These are phyloP conservation scores for Alitta virens DNA, from an alignment of 2,888 invertebrate genomes.

Conservation along the genomic window DNA sequence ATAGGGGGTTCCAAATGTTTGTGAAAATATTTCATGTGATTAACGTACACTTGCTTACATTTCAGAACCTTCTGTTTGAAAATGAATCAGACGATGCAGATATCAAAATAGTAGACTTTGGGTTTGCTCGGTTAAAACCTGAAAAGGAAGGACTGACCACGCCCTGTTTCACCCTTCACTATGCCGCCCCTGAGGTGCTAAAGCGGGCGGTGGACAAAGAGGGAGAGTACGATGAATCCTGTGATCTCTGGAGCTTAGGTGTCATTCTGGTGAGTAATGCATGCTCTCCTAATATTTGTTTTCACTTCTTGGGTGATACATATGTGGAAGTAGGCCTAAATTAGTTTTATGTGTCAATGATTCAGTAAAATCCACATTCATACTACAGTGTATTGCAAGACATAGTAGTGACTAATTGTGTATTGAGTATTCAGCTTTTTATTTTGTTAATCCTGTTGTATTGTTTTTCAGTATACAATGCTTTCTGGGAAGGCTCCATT, in stretches of 20 bases:
- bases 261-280: conserved; percentile 81
- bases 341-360: no score
- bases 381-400: no score
- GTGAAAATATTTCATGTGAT: no score
- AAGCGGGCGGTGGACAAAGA: conserved; percentile 60
- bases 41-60: conserved; percentile 18
- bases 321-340: no score
- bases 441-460: no score
- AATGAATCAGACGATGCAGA: conserved; percentile 61
- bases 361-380: no score
- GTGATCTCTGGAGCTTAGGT: conserved; percentile 95
- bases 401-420: no score
- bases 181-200: conserved; percentile 93
- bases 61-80: conserved; percentile 70
- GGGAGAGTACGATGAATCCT: conserved; percentile 77
- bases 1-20: no score
- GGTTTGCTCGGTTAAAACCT: conserved; percentile 80
- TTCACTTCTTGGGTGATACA: no score
- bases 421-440: no score
- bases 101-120: conserved; percentile 93
- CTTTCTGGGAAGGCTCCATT: conserved; percentile 86
- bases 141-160: conserved; percentile 61
- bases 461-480: conserved; percentile 70
- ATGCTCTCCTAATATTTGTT: no score
- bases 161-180: conserved; percentile 90